Evolutionary conservation across 2,797 vertebrate genomes (phyloP), one percentile per base, ranked within the genome.

Genomic region (Myotis vivesi): DNA sequence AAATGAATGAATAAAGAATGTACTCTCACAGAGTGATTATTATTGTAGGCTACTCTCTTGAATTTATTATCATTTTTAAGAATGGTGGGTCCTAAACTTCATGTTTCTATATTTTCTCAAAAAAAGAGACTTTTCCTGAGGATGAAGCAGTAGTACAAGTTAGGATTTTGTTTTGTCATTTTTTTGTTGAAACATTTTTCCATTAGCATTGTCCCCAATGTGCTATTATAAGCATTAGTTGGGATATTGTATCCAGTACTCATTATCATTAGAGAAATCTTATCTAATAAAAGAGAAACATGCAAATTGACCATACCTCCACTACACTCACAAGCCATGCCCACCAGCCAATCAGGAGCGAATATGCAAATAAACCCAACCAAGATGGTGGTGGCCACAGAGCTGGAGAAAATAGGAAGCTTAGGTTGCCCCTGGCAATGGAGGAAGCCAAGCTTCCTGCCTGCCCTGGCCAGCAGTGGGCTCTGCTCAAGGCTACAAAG

Each of bases 1-100:
- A 95, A 87, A 92, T 77, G 71, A 88, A 49, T 85, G 84, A 83
- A 72, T 89, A 53, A 73, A 28, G 51, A 81, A 76, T 53, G 93
- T 86, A 85, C 53, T 91, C 16, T 28, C 36, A 55, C 25, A 71
- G 66, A 89, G 59, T 53, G 6, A 76, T 88, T 94, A 75, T 88
- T 51, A 90, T 85, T 87, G 12, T 53, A 72, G 64, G 71, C 33
- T 68, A 44, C 53, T 84, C n/a, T 86, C n/a, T 30, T 85, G 28
- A 80, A 30, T 49, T 93, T 92, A 36, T 30, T 72, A 41, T 76
- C 20, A 84, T 38, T 94, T 96, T 94, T 15, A 22, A 91, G 73
- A 92, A 80, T 36, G 86, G 55, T 73, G 30, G 51, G 38, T 64
- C 11, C 28, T 91, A 72, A 89, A 10, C 19, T 86, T 57, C 8